A percentile compares a stretch with the other conserved stretches of the same genome.
These are phyloP conservation scores for Saturnia japonica DNA, from an alignment of 2,888 invertebrate genomes.

Conservation along the genomic window DNA sequence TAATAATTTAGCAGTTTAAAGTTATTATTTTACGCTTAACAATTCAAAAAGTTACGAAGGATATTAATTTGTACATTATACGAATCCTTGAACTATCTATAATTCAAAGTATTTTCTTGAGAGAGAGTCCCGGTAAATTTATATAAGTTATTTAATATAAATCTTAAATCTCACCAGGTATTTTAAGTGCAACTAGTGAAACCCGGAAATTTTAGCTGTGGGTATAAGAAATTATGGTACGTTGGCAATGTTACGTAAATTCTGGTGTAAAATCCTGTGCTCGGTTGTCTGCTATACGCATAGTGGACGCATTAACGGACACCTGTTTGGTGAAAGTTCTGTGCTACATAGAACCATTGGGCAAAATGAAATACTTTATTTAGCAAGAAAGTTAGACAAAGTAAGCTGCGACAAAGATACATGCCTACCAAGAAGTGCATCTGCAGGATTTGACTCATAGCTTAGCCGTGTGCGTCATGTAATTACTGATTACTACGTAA, in stretches of 20 bases:
- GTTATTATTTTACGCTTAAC: background rate
- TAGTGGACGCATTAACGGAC: conserved; percentile 40
- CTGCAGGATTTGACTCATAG: background rate
- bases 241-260: conserved; percentile 22
- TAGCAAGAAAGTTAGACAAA: background rate
- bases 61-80: background rate
- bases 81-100: background rate
- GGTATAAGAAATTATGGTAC: conserved; percentile 20
- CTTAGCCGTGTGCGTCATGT: background rate
- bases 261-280: background rate
- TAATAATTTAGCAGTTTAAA: background rate
- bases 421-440: background rate
- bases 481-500: background rate
- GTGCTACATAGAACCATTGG: conserved; percentile 1
- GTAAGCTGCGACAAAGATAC: background rate
- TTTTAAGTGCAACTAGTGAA: conserved; percentile 18
- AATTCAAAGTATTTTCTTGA: background rate
- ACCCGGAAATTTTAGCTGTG: conserved; percentile 20
- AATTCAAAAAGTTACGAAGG: background rate
- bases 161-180: background rate
- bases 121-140: background rate
- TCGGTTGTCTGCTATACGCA: conserved; percentile 20
- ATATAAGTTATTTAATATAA: background rate
- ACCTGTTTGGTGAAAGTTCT: conserved; percentile 62
- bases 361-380: background rate